Evolutionary conservation across 2,797 vertebrate species (phyloP).

Genomic region (Manis crassicaudata): DNA sequence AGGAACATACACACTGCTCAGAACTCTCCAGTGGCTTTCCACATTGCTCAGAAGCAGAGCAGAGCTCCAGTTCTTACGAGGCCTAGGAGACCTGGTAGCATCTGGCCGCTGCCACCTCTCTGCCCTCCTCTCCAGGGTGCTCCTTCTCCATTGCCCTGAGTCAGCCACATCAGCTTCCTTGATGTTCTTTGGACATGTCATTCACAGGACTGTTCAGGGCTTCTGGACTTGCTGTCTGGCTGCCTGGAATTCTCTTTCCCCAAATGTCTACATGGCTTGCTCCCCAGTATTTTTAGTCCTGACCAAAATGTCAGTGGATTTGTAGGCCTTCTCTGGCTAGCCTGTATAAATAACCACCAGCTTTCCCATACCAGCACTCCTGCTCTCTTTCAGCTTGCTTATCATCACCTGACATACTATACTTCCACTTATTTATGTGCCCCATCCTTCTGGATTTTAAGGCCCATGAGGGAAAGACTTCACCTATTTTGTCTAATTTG

Average conservation of each 20-base stretch:
- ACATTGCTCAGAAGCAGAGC: not conserved
- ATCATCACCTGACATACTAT: not conserved
- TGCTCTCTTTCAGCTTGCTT: not conserved
- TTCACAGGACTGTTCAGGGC: not conserved
- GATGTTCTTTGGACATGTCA: not conserved
- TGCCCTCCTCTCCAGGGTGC: not conserved
- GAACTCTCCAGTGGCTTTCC: not conserved
- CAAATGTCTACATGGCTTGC: not conserved
- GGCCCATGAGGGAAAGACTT: not conserved
- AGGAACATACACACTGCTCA: not conserved
- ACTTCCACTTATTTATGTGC: not conserved
- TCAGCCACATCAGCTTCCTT: not conserved
- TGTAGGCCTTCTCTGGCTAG: not conserved
- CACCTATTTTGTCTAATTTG: not conserved
- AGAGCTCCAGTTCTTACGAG: not conserved
- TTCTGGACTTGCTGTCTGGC: not conserved
- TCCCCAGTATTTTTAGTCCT: not conserved
- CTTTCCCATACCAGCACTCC: not conserved
- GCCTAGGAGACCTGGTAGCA: not conserved
- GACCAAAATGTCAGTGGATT: not conserved
- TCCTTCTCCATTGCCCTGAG: rapidly evolving
- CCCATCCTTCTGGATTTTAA: not conserved
- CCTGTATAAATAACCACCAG: not conserved
- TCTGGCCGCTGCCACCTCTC: not conserved
- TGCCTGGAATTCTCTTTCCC: not conserved